Evolutionary conservation across 2,113 vertebrate genomes (phyloP).

Genomic region (Numenius arquata): DNA sequence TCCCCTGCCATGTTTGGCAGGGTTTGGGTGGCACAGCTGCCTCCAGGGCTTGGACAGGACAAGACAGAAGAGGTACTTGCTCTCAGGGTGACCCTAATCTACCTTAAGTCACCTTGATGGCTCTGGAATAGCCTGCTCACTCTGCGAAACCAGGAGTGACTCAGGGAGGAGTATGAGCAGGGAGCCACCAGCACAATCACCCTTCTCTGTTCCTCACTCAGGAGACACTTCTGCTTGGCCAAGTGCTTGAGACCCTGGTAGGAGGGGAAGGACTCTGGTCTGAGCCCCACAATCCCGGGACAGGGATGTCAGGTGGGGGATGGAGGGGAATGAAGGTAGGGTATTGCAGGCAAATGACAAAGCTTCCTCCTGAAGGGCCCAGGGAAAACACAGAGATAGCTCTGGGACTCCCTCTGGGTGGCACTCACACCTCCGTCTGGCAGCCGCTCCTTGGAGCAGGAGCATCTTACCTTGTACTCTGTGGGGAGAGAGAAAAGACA

Average conservation of each 20-base stretch:
- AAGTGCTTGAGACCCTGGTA: background rate
- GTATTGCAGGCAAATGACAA: background rate
- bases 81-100: background rate
- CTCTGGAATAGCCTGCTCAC: background rate
- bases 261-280: background rate
- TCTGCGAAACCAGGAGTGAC: background rate
- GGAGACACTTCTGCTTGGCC: background rate
- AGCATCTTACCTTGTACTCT: constrained; percentile 91
- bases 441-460: background rate
- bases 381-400: background rate
- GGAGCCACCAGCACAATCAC: background rate
- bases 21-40: background rate
- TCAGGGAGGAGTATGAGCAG: rapidly evolving
- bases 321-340: background rate
- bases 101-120: background rate
- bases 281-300: rapidly evolving
- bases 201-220: background rate
- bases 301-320: background rate
- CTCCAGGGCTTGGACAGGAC: background rate
- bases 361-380: background rate
- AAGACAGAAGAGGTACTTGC: background rate
- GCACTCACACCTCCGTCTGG: background rate
- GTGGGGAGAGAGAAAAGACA: constrained; percentile 63
- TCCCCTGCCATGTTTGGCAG: background rate
- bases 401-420: background rate